Conservation (phyloP, 1,140 invertebrate genomes). For the Mactra quadrangularis region DNA sequence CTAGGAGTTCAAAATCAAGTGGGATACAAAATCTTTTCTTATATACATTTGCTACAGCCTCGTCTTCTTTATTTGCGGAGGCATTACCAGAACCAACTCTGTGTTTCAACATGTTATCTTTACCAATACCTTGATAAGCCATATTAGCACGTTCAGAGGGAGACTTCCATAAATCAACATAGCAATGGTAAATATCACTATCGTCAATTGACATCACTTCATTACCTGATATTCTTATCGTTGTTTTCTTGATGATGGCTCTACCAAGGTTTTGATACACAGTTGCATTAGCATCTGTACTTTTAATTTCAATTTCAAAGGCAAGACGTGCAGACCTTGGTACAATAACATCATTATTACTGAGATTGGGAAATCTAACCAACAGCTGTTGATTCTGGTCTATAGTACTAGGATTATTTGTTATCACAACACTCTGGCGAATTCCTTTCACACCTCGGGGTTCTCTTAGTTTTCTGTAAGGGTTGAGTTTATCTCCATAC, state of each 20-base stretch:
- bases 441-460: constrained; percentile 40
- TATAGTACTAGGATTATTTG: constrained; percentile 57
- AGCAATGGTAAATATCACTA: constrained; percentile 40
- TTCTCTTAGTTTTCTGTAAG: constrained; percentile 35
- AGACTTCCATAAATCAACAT: constrained; percentile 44
- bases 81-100: no score
- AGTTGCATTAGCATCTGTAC: constrained; percentile 26
- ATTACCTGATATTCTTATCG: constrained; percentile 45
- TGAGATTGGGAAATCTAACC: constrained; percentile 60
- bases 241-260: constrained; percentile 41
- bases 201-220: constrained; percentile 57
- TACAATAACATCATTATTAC: constrained; percentile 51
- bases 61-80: neutral
- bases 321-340: constrained; percentile 27
- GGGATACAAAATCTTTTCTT: constrained; percentile 2
- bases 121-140: constrained; percentile 33
- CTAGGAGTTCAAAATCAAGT: constrained; percentile 15
- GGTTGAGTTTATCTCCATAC: constrained; percentile 45
- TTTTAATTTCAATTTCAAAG: constrained; percentile 31
- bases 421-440: constrained; percentile 54
- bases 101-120: constrained; percentile 10
- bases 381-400: constrained; percentile 40
- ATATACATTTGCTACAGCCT: neutral
- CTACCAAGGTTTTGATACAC: constrained; percentile 49
- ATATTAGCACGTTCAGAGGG: constrained; percentile 23